Percentiles rank a stretch among this genome's conserved stretches.
Evolutionary conservation across 2,888 invertebrate genomes (phyloP).

Genomic region (Periphyllus acericola): DNA sequence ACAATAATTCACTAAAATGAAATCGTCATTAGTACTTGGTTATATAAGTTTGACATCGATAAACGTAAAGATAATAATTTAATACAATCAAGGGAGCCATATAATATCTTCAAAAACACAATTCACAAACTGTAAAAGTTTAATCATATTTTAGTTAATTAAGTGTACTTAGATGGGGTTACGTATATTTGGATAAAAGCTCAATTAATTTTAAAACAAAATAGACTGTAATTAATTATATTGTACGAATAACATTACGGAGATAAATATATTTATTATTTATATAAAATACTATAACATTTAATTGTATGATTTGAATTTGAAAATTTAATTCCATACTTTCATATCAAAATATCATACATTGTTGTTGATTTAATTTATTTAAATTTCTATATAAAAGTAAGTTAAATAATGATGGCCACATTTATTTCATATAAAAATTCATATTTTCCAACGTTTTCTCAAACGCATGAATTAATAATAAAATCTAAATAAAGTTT

Average conservation of each 20-base stretch:
- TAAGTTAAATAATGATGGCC: background rate
- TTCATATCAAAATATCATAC: background rate
- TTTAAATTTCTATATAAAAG: background rate
- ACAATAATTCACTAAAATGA: background rate
- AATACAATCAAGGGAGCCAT: conserved; percentile 1
- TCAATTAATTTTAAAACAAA: background rate
- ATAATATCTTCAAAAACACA: background rate
- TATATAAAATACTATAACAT: background rate
- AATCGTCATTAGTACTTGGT: background rate
- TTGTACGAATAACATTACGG: background rate
- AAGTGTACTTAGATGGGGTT: background rate
- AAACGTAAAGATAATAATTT: background rate
- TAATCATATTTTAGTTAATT: conserved; percentile 14
- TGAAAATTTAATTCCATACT: background rate
- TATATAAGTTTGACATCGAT: background rate
- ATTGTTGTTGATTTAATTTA: background rate
- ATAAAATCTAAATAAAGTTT: too few relatives aligned
- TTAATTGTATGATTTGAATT: background rate
- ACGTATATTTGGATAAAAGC: background rate
- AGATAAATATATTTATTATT: background rate
- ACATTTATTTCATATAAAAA: background rate
- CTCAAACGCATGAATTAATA: too few relatives aligned
- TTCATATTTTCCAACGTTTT: too few relatives aligned
- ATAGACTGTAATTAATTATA: background rate
- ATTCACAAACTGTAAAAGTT: background rate